A percentile compares a stretch with the other conserved stretches of the same genome.
phyloP scores from a whole-genome alignment of 2,888 invertebrate genomes.

The Parascotia fuliginaria region DNA sequence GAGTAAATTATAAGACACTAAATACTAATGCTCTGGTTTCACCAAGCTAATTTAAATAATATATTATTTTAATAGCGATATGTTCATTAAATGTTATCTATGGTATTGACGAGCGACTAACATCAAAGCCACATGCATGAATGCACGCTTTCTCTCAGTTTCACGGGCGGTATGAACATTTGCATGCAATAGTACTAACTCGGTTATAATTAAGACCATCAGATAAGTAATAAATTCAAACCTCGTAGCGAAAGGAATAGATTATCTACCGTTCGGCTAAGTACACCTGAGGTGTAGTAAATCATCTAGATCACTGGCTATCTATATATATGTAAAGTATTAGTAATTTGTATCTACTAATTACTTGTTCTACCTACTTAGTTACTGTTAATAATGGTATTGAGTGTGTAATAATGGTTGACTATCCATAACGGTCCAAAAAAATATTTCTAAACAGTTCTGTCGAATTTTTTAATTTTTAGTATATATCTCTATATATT shows the following conservation, averaged over 20 bases:
- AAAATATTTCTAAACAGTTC: too few species aligned
- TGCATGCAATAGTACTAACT: constrained; percentile 71
- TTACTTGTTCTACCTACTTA: constrained; percentile 10
- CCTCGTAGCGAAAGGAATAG: constrained; percentile 45
- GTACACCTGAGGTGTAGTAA: constrained; percentile 27
- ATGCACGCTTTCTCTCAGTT: constrained; percentile 76
- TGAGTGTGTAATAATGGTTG: too few species aligned
- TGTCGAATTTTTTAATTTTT: too few species aligned
- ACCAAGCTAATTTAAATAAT: too few species aligned
- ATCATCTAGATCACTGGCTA: constrained; percentile 57
- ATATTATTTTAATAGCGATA: too few species aligned
- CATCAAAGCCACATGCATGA: constrained; percentile 58
- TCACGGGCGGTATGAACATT: constrained; percentile 77
- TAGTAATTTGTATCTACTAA: constrained; percentile 24
- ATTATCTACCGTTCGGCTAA: constrained; percentile 40
- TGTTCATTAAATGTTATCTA: constrained; percentile 40
- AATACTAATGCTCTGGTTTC: too few species aligned
- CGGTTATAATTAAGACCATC: constrained; percentile 70
- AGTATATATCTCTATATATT: too few species aligned
- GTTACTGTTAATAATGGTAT: too few species aligned
- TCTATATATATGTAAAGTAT: constrained; percentile 54
- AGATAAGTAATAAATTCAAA: constrained; percentile 64
- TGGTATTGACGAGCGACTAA: constrained; percentile 56
- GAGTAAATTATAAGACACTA: too few species aligned
- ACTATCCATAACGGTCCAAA: too few species aligned